Evolutionary conservation across 2,113 vertebrate genomes (phyloP), one percentile per base, ranked within the genome.

Genomic region (Antigone vipio): DNA sequence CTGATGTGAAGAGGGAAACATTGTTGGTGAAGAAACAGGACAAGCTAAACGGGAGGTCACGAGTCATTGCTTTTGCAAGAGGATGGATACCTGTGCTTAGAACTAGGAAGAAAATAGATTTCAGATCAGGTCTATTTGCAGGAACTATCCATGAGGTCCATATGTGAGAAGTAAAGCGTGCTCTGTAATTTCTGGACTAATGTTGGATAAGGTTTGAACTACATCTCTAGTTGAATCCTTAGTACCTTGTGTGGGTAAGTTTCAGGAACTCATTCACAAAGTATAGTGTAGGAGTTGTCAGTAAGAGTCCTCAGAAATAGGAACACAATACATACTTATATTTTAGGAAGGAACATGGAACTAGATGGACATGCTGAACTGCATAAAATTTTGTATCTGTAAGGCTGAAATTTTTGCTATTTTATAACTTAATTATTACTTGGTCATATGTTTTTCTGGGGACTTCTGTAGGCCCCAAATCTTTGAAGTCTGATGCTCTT

Each of bases 211-310:
- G 11, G 7, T 67, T 75, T n/a, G 5, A 60, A 69, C 22, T 58
- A 0, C 66, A 21, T 45, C 35, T 82, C 19, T 50, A 7, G 5
- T 21, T 66, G 34, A 85, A 44, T 35, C 20, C 18, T 73, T 56
- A 73, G 3, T 49, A 40, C 4, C 20, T 66, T 0, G 1, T 21
- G 17, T 9, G 15, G 9, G 8, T 69, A 66, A 45, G 3, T 77
- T 80, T 52, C 60, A 82, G 66, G 9, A 86, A 45, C 4, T n/a
- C 49, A 11, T 55, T 77, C n/a, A 60, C 24, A 59, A 85, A 88
- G 9, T 53, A 29, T 22, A 30, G 22, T 42, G 8, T 34, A 64
- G 55, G 9, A 77, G 12, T 22, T 59, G 16, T 71, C 44, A 63
- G 26, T 67, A 67, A 60, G 30, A 10, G 10, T 60, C 17, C 15